phyloP scores from a whole-genome alignment of 1,140 invertebrate species.

The Daktulosphaira vitifoliae region DNA sequence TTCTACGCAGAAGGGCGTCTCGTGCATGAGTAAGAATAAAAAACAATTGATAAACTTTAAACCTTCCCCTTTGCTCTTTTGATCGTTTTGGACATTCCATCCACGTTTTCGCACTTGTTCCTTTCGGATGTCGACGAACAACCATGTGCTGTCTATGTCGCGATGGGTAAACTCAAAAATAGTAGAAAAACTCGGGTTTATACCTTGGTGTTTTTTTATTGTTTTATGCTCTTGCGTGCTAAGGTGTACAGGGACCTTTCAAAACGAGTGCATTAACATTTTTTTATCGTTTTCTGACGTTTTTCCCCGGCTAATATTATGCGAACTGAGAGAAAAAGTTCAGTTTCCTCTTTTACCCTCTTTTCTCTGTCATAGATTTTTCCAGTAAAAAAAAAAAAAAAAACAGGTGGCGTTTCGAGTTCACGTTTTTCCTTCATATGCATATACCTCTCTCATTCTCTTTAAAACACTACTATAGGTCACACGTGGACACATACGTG shows the following conservation, averaged over 20 bases:
- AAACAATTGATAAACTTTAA: slow-evolving; percentile 32
- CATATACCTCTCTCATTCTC: neutral
- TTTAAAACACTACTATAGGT: neutral
- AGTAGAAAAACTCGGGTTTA: neutral
- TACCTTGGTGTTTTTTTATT: slow-evolving; percentile 9
- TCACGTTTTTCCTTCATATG: neutral
- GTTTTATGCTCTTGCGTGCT: slow-evolving; percentile 17
- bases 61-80: neutral
- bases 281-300: slow-evolving; percentile 34
- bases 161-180: slow-evolving; percentile 13
- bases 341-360: slow-evolving; percentile 20
- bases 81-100: slow-evolving; percentile 14
- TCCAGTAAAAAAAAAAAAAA: neutral
- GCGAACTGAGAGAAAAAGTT: slow-evolving; percentile 16
- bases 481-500: slow-evolving; percentile 19
- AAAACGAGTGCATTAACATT: slow-evolving; percentile 34
- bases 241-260: neutral
- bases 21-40: neutral
- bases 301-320: slow-evolving; percentile 26
- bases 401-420: slow-evolving; percentile 24
- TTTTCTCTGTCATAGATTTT: neutral
- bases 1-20: neutral
- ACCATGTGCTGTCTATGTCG: neutral
- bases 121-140: neutral
- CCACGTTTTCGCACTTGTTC: slow-evolving; percentile 26